Conservation (phyloP, 2,113 vertebrate species). For the Pheucticus melanocephalus region DNA sequence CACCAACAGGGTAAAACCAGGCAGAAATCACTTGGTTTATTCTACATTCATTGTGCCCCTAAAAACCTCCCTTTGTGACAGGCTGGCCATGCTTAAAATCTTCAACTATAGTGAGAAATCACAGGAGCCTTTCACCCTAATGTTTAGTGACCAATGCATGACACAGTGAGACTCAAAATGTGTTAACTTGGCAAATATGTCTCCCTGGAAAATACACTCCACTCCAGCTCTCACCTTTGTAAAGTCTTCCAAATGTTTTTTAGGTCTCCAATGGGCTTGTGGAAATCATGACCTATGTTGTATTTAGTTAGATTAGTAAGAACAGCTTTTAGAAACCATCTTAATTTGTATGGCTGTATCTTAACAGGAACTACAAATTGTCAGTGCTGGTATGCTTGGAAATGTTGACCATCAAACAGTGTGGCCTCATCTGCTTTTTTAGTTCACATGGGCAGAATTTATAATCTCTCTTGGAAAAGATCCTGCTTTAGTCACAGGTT, state of each 20-base stretch:
- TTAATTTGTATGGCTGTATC: not conserved
- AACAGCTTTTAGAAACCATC: not conserved
- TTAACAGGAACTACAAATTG: not conserved
- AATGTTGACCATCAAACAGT: not conserved
- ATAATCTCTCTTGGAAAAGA: not conserved
- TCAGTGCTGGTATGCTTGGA: not conserved
- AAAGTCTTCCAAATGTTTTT: not conserved
- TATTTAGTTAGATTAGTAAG: constrained; percentile 9
- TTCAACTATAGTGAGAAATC: not conserved
- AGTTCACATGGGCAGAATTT: not conserved
- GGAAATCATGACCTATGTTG: not conserved
- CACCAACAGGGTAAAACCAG: not conserved
- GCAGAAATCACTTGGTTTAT: not conserved
- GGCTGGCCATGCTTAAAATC: not conserved
- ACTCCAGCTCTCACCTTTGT: not conserved
- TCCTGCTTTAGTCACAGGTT: not conserved
- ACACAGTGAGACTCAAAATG: not conserved
- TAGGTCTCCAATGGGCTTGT: not conserved
- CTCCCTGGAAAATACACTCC: not conserved
- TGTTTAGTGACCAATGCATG: not conserved
- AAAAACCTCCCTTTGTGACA: not conserved
- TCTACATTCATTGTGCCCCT: not conserved
- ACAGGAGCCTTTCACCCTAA: not conserved
- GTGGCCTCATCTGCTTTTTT: not conserved
- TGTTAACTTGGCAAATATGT: not conserved